Base-by-base conservation (phyloP, 2,888 invertebrate genomes). In the Agrotis exclamationis region DNA sequence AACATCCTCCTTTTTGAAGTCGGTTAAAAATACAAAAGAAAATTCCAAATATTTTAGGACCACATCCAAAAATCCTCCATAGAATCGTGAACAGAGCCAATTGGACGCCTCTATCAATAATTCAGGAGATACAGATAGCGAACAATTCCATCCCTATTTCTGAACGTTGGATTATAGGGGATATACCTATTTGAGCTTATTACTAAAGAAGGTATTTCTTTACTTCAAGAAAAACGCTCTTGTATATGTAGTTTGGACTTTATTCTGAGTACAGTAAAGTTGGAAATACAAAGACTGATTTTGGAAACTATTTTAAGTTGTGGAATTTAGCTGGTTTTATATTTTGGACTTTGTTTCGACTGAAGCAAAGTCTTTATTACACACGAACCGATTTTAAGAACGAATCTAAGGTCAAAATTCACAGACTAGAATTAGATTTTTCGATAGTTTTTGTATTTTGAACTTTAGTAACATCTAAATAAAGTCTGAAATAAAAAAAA, bases 111-210 rank as follows among this genome's bases (percentile, higher is more conserved):
- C 50, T 18, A 84, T 92, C 80, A 86, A 92, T 92, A 88, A 93
- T 92, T 89, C 86, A 92, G 58, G 22, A 62, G 83, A 63, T 80
- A 86, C 86, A 86, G 88, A 90, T 87, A 85, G 85, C 83, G 70
- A 74, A 76, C 85, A 84, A 84, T 91, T 90, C 60, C 84, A 85
- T 65, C 81, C 86, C 84, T 84, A 53, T 2, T 20, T n/a, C 28
- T 9, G 1, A 4, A 22, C 73, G 81, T 53, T 67, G 50, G 74
- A 53, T 66, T 84, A 73, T 13, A 45, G 65, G 76, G 86, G 90
- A 89, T 72, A 74, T n/a, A 53, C 22, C 79, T 47, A 47, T 69
- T 56, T 18, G 3, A 9, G 11, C 0, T 20, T 28, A 18, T 63
- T 20, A 59, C 45, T 13, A 58, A 28, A 64, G 3, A 20, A 28